Base-by-base conservation (phyloP, 2,797 vertebrate species). In the Erpetoichthys calabaricus region DNA sequence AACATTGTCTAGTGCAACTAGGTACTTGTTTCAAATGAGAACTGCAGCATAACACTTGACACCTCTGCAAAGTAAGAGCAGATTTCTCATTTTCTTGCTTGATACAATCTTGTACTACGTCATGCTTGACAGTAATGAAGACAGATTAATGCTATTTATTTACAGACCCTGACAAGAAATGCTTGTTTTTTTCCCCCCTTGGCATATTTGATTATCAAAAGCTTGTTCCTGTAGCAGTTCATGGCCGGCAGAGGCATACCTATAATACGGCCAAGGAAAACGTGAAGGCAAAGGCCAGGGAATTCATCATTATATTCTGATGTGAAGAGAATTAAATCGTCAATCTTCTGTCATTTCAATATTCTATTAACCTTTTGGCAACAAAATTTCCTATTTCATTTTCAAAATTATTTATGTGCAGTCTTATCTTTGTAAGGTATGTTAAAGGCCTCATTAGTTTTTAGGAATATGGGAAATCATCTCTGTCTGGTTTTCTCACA, bases 271-370 rank as follows among this genome's bases (percentile, higher is more conserved):
- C 56, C 43, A 1, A 44, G 62, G 68, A 63, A 59, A 57, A 43
- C 6, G 44, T 45, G 4, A 10, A 25, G 9, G 41, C 77, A 77
- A 88, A 85, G 83, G 83, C 78, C 83, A 84, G 75, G 69, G 74
- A 80, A 83, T 86, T 84, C 81, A 80, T 86, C 86, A 88, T 79
- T 75, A 69, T 74, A 64, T 63, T 62, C 71, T 73, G 68, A 61
- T 69, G 70, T 67, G 73, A 64, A 73, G 56, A 45, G 77, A 84
- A 81, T 77, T 76, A 71, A 74, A 76, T 72, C 80, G 85, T 88
- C 84, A 81, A 84, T 86, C 86, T 85, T 73, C 73, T 86, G 86
- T 84, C 81, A 86, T 88, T 86, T 87, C 79, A 85, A 86, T 84
- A 85, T 85, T 81, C 82, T 82, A 84, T 87, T 86, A 87, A 86